These are phyloP conservation scores for Campylomormyrus tamandua DNA, from an alignment of 2,113 vertebrate species.

Conservation along the genomic window DNA sequence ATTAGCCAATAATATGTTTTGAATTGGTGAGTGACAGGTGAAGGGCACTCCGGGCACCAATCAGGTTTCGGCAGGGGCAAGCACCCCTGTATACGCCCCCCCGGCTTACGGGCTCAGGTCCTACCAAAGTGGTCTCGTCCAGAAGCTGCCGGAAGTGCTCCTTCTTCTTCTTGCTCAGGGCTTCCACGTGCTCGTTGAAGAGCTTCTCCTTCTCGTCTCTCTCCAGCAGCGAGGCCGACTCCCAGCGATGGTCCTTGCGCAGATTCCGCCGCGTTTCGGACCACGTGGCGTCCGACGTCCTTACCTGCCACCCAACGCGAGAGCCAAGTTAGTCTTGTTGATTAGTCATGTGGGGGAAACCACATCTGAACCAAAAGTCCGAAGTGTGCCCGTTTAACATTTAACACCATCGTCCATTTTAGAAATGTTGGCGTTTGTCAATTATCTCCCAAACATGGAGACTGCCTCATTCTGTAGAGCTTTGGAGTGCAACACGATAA, in stretches of 20 bases:
- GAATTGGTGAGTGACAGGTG: neutral
- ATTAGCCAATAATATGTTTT: neutral
- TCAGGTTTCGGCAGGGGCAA: neutral
- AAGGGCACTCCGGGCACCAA: neutral
- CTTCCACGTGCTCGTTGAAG: conserved; percentile 95
- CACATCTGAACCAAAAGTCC: neutral
- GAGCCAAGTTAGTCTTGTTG: neutral
- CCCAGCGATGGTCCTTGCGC: conserved; percentile 95
- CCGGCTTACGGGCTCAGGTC: neutral
- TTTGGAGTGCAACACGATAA: neutral
- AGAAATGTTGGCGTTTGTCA: neutral
- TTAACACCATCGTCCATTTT: neutral
- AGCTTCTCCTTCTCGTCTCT: conserved; percentile 96
- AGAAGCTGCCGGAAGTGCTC: conserved; percentile 93
- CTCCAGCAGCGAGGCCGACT: conserved; percentile 87
- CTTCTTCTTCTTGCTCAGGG: conserved; percentile 96
- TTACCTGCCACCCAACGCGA: conserved; percentile 64
- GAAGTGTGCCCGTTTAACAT: neutral
- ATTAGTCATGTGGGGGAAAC: neutral
- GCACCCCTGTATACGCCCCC: neutral
- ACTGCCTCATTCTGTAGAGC: neutral
- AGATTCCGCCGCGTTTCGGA: conserved; percentile 90
- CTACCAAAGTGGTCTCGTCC: conserved; percentile 91
- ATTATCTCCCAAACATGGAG: neutral
- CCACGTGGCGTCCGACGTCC: conserved; percentile 95